Evolutionary conservation across 2,113 vertebrate species (phyloP), one percentile per base, ranked within the genome.

Genomic region (Amblyopsis rosae): DNA sequence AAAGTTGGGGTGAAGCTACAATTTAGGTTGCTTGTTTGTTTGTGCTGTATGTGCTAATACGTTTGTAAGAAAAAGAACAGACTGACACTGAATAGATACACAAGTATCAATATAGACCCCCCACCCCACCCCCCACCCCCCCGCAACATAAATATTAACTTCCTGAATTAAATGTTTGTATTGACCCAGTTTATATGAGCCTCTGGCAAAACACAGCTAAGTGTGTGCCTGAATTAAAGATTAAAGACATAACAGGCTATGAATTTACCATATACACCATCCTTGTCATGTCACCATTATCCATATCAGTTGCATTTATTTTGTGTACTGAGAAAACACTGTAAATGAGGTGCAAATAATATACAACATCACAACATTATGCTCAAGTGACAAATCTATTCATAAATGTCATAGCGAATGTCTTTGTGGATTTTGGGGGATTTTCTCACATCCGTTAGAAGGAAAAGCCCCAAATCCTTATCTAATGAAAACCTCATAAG

Each of bases 341-440:
- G 65, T 49, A 62, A 54, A 69, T 13, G 66, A 1, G 60, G n/a
- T 49, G 32, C 63, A 65, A 81, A 80, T 72, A 74, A 26, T n/a
- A 6, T 13, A 53, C 17, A 41, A 41, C 35, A 41, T 41, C 35
- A 41, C 7, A 41, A 41, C 35, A 6, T 41, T 7, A 8, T 41
- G 35, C 35, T 3, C 35, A 41, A 41, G 35, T 41, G 35, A 41
- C 35, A 63, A 26, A 62, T 72, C 70, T 53, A 15, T 54, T 73
- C 47, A 62, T 64, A 88, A 92, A 91, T 88, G 87, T 86, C 89
- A 91, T 57, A 73, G 6, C 58, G 78, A 80, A 83, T 65, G 76
- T 77, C 75, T 74, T 63, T 51, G 1, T 19, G 60, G 77, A 78
- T 59, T 66, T 62, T 41, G 35, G 57, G 65, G 72, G 72, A 69